These are phyloP conservation scores for Dendrocincla fuliginosa DNA, from an alignment of 2,797 vertebrate genomes.

Conservation along the genomic window DNA sequence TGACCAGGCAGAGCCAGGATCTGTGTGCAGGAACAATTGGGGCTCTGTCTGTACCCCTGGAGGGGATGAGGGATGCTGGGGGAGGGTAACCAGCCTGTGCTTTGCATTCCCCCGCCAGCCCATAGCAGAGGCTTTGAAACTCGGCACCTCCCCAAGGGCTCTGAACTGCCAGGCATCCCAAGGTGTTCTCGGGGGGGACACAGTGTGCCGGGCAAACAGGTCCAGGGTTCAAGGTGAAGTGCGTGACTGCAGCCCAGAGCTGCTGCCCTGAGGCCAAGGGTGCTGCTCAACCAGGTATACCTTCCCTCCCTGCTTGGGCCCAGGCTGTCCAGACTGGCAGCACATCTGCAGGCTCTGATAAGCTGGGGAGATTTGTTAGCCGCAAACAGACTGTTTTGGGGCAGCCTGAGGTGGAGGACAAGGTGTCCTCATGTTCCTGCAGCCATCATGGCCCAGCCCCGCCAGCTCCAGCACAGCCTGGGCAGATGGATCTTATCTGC, in stretches of 20 bases:
- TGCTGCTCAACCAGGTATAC: neutral
- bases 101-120: neutral
- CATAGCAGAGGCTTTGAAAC: neutral
- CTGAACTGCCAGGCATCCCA: neutral
- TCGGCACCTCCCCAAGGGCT: neutral
- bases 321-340: neutral
- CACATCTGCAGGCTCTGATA: neutral
- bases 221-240: fast-evolving
- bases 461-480: neutral
- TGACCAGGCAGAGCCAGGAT: neutral
- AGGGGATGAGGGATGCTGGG: neutral
- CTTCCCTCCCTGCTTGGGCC: fast-evolving
- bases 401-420: neutral
- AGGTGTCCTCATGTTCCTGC: neutral
- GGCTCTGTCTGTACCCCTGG: neutral
- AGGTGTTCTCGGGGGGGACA: neutral
- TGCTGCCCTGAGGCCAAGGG: neutral
- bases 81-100: neutral
- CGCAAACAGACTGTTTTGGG: neutral
- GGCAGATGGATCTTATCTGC: neutral
- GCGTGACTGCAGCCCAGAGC: fast-evolving
- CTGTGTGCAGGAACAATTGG: neutral
- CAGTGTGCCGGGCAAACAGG: fast-evolving
- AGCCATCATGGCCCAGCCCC: neutral
- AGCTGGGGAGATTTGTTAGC: neutral